A percentile compares a stretch with the other conserved stretches of the same genome.
phyloP scores from a whole-genome alignment of 1,140 invertebrate genomes.

The Drosophila bipectinata region DNA sequence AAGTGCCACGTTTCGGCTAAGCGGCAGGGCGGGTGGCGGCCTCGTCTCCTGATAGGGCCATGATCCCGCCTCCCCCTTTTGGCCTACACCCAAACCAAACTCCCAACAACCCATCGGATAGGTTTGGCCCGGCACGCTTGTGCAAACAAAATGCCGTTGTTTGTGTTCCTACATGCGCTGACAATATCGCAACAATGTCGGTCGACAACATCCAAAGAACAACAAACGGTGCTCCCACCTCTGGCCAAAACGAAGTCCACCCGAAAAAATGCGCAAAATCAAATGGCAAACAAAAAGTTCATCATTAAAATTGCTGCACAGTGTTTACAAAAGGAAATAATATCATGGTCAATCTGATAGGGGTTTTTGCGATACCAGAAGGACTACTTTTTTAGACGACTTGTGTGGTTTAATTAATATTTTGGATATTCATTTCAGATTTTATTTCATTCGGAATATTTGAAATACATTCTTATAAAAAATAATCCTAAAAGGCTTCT shows the following conservation, averaged over 20 bases:
- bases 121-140: conserved; percentile 48
- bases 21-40: conserved; percentile 45
- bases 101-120: conserved; percentile 18
- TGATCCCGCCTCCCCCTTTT: conserved; percentile 42
- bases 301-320: conserved; percentile 44
- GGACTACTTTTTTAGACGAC: neutral
- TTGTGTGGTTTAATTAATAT: neutral
- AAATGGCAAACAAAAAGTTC: conserved; percentile 46
- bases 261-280: conserved; percentile 29
- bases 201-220: conserved; percentile 48
- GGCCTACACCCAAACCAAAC: neutral
- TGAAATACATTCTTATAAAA: neutral
- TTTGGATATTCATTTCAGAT: neutral
- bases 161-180: conserved; percentile 66
- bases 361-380: neutral
- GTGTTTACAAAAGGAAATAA: conserved; percentile 6
- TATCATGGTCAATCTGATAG: neutral
- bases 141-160: conserved; percentile 65
- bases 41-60: conserved; percentile 47
- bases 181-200: conserved; percentile 77
- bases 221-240: conserved; percentile 41
- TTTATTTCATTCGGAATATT: neutral
- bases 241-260: conserved; percentile 13
- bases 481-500: too few relatives aligned
- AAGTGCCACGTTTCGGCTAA: conserved; percentile 72